Conservation (phyloP, 2,888 invertebrate species). For the Scaptomyza reducta region DNA sequence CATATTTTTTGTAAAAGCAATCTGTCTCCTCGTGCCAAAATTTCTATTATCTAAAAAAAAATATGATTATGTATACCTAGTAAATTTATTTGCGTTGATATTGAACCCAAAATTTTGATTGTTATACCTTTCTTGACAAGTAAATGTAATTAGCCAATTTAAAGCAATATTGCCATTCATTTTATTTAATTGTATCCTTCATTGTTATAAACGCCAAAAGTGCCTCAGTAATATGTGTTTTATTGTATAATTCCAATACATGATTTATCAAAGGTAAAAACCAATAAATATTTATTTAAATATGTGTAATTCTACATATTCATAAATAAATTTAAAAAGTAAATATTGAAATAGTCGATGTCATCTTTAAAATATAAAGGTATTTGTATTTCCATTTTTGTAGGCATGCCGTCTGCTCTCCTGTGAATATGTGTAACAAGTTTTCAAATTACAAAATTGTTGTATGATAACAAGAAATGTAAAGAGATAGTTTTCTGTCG, state of each 20-base stretch:
- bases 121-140: conserved; percentile 33
- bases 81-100: conserved; percentile 26
- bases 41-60: conserved; percentile 37
- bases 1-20: conserved; percentile 20
- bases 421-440: no score
- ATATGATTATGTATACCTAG: conserved; percentile 27
- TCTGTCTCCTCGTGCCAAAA: conserved; percentile 66
- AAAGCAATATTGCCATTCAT: conserved; percentile 50
- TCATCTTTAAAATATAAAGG: no score
- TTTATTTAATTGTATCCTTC: conserved; percentile 50
- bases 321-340: conserved; percentile 58
- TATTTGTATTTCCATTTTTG: no score
- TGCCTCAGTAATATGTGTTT: conserved; percentile 81
- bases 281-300: conserved; percentile 42
- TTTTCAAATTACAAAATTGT: no score
- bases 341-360: conserved; percentile 37
- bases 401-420: no score
- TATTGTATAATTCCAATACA: conserved; percentile 58
- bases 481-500: no score
- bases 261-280: conserved; percentile 44
- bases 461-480: no score
- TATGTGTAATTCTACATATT: conserved; percentile 47
- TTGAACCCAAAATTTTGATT: conserved; percentile 21
- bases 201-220: conserved; percentile 81
- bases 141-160: conserved; percentile 52